phyloP scores from a whole-genome alignment of 2,888 invertebrate genomes.

The Parnassius mnemosyne region DNA sequence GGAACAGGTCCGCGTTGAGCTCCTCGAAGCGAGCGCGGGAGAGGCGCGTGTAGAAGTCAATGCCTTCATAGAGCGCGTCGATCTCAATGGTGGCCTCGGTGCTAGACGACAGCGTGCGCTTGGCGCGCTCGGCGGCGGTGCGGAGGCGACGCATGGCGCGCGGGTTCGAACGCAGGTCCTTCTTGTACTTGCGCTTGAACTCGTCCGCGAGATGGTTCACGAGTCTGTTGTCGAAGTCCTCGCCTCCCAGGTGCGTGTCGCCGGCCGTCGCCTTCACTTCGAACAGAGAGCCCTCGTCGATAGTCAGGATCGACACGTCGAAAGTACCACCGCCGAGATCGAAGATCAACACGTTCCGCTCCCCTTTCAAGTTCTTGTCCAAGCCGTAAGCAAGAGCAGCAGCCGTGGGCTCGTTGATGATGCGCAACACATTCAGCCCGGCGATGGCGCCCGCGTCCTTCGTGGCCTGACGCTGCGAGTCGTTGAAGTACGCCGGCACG shows the following conservation, averaged over 20 bases:
- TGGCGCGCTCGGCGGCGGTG: too few species aligned
- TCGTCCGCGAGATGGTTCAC: conserved; percentile 77
- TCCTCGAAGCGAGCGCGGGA: too few species aligned
- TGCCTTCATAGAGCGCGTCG: too few species aligned
- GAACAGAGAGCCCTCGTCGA: conserved; percentile 88
- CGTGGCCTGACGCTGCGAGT: conserved; percentile 87
- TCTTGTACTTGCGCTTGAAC: neutral
- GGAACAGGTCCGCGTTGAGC: too few species aligned
- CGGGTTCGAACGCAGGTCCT: neutral
- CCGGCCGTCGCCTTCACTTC: conserved; percentile 90
- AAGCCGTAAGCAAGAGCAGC: conserved; percentile 86
- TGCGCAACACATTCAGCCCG: conserved; percentile 89
- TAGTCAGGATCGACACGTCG: conserved; percentile 91
- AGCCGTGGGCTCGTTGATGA: conserved; percentile 91
- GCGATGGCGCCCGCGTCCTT: conserved; percentile 91
- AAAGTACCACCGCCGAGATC: conserved; percentile 86
- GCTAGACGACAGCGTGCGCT: too few species aligned
- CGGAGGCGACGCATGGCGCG: too few species aligned
- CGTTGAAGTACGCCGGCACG: conserved; percentile 90
- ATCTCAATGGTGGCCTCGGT: too few species aligned
- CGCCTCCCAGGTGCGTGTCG: conserved; percentile 76
- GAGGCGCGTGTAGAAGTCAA: too few species aligned
- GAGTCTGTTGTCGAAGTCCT: conserved; percentile 84
- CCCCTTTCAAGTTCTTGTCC: conserved; percentile 83
- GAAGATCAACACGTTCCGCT: conserved; percentile 82